Conservation (phyloP, 2,113 vertebrate species). For the Acanthochromis polyacanthus region DNA sequence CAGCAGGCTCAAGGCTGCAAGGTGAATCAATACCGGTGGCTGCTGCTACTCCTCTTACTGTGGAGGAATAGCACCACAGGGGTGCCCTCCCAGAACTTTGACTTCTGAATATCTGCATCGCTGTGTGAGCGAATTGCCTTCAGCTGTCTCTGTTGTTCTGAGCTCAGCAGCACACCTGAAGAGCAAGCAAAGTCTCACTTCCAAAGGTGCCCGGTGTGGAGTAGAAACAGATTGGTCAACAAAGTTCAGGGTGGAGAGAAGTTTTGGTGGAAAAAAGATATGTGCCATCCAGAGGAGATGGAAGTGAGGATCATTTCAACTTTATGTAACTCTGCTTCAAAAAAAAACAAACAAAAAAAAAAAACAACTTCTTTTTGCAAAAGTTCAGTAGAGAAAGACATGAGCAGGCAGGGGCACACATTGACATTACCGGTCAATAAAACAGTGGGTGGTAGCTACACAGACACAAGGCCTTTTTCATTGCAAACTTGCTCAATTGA, state of each 20-base stretch:
- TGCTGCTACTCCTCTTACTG: constrained; percentile 34
- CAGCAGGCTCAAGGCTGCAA: constrained; percentile 69
- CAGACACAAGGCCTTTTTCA: constrained; percentile 41
- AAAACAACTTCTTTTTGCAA: constrained; percentile 49
- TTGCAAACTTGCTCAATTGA: constrained; percentile 65
- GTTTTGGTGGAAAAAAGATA: constrained; percentile 21
- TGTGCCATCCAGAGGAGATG: background rate
- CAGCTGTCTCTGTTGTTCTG: constrained; percentile 89
- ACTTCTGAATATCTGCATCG: constrained; percentile 89
- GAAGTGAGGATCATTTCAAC: constrained; percentile 47
- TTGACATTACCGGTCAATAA: constrained; percentile 70
- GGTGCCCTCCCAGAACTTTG: constrained; percentile 61
- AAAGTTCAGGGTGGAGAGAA: constrained; percentile 31
- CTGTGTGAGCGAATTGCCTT: constrained; percentile 90
- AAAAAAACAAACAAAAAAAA: constrained; percentile 3
- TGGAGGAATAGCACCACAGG: constrained; percentile 41
- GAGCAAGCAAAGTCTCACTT: constrained; percentile 36
- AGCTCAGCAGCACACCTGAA: constrained; percentile 89
- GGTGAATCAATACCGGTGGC: constrained; percentile 71
- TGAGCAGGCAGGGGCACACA: constrained; percentile 57
- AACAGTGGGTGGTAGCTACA: constrained; percentile 58
- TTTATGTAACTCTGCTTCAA: constrained; percentile 55
- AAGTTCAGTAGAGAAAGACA: constrained; percentile 62
- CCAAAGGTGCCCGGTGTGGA: constrained; percentile 8
- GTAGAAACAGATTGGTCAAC: constrained; percentile 19